These are phyloP conservation scores for Drosophila nebulosa DNA, from an alignment of 1,140 invertebrate genomes.

Conservation along the genomic window DNA sequence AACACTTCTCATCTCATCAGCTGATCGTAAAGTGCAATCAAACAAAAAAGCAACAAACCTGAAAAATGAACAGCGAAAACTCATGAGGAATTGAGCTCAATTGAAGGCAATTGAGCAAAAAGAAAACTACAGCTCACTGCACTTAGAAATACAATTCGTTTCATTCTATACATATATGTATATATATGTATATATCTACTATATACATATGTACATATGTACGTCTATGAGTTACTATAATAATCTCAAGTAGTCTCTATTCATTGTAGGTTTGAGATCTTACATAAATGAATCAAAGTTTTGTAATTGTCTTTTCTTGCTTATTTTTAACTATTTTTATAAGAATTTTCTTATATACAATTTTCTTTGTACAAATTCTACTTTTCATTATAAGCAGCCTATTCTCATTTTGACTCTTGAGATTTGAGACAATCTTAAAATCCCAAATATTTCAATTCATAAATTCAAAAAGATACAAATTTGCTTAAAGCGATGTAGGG, in stretches of 20 bases:
- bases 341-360: too few species aligned
- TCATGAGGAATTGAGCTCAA: slow-evolving; percentile 65
- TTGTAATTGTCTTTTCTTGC: background rate
- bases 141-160: background rate
- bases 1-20: slow-evolving; percentile 22
- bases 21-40: slow-evolving; percentile 63
- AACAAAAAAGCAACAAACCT: slow-evolving; percentile 1
- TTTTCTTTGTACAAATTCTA: too few species aligned
- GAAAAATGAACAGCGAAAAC: slow-evolving; percentile 14
- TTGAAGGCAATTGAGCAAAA: slow-evolving; percentile 63
- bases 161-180: background rate
- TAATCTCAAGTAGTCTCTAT: background rate
- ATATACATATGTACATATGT: background rate
- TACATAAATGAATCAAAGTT: background rate
- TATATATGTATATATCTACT: background rate
- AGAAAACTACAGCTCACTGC: background rate
- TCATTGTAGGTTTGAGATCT: background rate
- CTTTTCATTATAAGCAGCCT: too few species aligned
- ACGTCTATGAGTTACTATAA: too few species aligned
- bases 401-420: too few species aligned
- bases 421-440: too few species aligned
- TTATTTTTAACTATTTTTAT: background rate
- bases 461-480: too few species aligned
- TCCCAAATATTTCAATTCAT: too few species aligned
- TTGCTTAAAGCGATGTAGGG: too few species aligned